phyloP scores from a whole-genome alignment of 2,797 vertebrate species.

The Pantherophis alleghaniensis region DNA sequence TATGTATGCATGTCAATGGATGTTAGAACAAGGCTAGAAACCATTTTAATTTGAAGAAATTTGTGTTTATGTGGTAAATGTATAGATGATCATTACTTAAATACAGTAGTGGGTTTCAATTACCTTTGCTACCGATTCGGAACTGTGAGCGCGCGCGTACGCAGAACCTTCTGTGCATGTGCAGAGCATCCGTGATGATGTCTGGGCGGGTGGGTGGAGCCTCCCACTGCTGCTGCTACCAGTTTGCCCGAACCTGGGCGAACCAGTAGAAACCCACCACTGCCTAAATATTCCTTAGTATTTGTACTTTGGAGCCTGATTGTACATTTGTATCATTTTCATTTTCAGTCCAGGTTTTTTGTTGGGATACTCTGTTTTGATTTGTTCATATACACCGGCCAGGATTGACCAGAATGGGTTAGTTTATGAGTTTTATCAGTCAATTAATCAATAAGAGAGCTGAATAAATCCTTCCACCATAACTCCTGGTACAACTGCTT shows the following conservation, averaged over 20 bases:
- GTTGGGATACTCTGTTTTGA: not conserved
- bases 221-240: too few species aligned
- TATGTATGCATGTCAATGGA: not conserved
- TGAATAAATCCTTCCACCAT: not conserved
- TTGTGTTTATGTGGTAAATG: not conserved
- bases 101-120: too few species aligned
- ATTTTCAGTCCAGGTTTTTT: not conserved
- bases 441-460: not conserved
- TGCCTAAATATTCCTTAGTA: not conserved
- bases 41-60: not conserved
- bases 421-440: not conserved
- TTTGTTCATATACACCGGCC: not conserved
- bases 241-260: too few species aligned
- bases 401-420: not conserved
- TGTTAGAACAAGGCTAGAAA: not conserved
- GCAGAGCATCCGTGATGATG: too few species aligned
- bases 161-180: too few species aligned
- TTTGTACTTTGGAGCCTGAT: not conserved
- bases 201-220: too few species aligned
- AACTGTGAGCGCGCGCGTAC: too few species aligned
- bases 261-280: too few species aligned
- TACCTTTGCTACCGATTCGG: too few species aligned
- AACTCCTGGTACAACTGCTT: not conserved
- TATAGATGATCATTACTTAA: not conserved
- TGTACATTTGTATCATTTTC: not conserved